Base-by-base conservation (phyloP, 2,113 vertebrate species). In the Spilogale gracilis region DNA sequence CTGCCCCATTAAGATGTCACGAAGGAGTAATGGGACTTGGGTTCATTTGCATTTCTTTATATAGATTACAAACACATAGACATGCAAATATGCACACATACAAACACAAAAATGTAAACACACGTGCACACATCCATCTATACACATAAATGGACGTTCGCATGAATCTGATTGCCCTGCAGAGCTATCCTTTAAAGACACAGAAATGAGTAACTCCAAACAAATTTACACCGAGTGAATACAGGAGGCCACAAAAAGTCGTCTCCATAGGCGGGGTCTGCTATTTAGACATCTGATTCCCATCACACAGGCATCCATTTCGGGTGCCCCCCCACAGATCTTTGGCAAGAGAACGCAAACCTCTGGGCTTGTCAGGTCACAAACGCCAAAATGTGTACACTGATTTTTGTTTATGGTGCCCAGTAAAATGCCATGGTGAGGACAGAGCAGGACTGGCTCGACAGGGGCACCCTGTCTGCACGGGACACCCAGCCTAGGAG, bases 381-480 rank as follows among this genome's bases (percentile, higher is more conserved):
- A 6, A 0, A 52, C 12, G 14, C 58, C 11, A 0, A 16, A 10
- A 25, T 63, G 5, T 17, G 9, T 13, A 17, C 32, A 52, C 16
- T 6, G n/a, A 50, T 4, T 48, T 16, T 50, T 45, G 60, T 25
- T 25, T 80, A 18, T 2, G 0, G 38, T 14, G 52, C 14, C n/a
- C 25, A 27, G 11, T 11, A 32, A 9, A 11, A 4, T 2, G 5
- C 78, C 30, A 0, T 0, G 56, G 25, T 4, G 67, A n/a, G 10
- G 54, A 71, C 0, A 0, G 27, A 2, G 4, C 43, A 23, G 60
- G 14, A 38, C 54, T 45, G 81, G 67, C n/a, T 54, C 12, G 12
- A 9, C 16, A 2, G 58, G 1, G 4, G 6, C 7, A 0, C 11
- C 50, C 0, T 0, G 48, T 43, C 61, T 12, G 4, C 10, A 3